These are phyloP conservation scores for Mactra quadrangularis DNA, from an alignment of 1,140 invertebrate species.

Conservation along the genomic window DNA sequence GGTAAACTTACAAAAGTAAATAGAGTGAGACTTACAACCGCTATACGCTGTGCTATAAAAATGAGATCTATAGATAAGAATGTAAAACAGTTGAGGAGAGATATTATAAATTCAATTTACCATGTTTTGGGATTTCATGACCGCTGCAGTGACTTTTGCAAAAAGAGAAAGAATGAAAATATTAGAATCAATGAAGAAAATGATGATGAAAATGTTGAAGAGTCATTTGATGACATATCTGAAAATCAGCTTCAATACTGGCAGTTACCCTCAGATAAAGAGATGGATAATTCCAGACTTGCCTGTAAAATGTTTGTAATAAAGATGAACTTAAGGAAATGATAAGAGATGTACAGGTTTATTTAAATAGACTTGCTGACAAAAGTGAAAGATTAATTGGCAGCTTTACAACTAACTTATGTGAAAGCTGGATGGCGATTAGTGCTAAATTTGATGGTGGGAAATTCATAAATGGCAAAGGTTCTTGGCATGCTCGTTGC, in stretches of 20 bases:
- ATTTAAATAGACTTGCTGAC: not conserved
- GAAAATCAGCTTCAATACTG: not conserved
- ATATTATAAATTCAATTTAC: not conserved
- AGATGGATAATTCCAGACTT: not conserved
- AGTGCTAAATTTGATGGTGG: not conserved
- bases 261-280: not conserved
- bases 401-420: not conserved
- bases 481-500: not conserved
- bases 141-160: conserved; percentile 4
- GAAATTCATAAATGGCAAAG: not conserved
- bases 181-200: not conserved
- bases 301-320: not conserved
- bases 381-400: not conserved
- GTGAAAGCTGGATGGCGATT: not conserved
- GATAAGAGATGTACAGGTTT: not conserved
- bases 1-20: not conserved
- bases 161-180: not conserved
- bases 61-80: conserved; percentile 9
- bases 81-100: not conserved
- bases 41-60: too few relatives aligned
- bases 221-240: not conserved
- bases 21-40: not conserved
- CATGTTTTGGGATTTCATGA: conserved; percentile 18
- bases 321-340: not conserved
- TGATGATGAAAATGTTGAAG: not conserved